Conservation (phyloP, 1,140 invertebrate species). For the Gryllus bimaculatus region DNA sequence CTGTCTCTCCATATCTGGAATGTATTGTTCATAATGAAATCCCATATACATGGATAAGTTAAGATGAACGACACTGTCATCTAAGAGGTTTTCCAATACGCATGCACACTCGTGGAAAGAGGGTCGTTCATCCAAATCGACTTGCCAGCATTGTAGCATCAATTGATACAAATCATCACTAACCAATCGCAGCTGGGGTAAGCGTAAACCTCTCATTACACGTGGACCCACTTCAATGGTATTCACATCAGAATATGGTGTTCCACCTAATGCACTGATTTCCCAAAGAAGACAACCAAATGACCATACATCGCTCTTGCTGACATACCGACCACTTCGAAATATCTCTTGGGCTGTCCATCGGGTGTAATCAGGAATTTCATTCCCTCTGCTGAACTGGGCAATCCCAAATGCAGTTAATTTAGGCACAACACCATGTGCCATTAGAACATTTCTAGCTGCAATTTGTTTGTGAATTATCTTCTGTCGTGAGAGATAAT, state of each 20-base stretch:
- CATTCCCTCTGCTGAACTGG: conserved; percentile 34
- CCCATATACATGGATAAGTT: conserved; percentile 14
- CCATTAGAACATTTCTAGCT: conserved; percentile 57
- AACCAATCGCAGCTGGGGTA: conserved; percentile 60
- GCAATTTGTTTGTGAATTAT: conserved; percentile 62
- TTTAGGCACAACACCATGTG: conserved; percentile 52
- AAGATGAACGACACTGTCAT: conserved; percentile 16
- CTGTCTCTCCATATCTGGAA: conserved; percentile 9
- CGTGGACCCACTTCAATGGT: conserved; percentile 57
- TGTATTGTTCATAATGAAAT: conserved; percentile 19
- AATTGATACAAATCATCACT: conserved; percentile 71
- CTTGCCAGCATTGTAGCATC: conserved; percentile 74
- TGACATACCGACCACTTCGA: conserved; percentile 49
- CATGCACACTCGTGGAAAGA: conserved; percentile 46
- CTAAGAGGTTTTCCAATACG: conserved; percentile 16
- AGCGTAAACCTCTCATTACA: conserved; percentile 54
- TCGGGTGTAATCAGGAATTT: conserved; percentile 54
- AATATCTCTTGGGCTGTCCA: conserved; percentile 72
- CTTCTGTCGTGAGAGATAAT: conserved; percentile 48
- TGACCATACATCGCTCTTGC: conserved; percentile 71
- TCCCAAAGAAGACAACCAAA: conserved; percentile 77
- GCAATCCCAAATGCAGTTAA: conserved; percentile 61
- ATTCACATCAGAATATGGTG: conserved; percentile 58
- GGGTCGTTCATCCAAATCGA: conserved; percentile 70
- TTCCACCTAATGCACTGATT: conserved; percentile 66